Base-by-base conservation (phyloP, 1,140 invertebrate genomes). In the Drosophila oshimai region DNA sequence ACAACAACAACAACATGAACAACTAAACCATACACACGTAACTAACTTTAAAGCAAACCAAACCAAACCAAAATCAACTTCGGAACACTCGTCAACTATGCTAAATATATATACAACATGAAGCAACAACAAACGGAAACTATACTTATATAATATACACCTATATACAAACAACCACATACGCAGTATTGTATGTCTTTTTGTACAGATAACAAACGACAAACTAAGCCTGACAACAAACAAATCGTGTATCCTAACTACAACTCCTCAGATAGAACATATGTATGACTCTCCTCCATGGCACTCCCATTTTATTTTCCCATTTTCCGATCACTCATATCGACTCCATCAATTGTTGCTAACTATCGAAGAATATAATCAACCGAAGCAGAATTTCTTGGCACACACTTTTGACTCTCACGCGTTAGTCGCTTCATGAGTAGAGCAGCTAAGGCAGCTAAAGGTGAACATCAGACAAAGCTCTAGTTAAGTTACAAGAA, bases 181-280 rank as follows among this genome's bases (percentile, higher is more conserved):
- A 86, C 81, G 62, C 81, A 68, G 65, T 84, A 84, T 84, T 86
- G 79, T 86, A 84, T 84, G 80, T 86, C 73, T 78, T 69, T 81
- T 67, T 84, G 79, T 84, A 83, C 78, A 83, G 78, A 57, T 37
- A 70, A 42, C 64, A 69, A 67, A 57, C 51, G 36, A 70, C 44
- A 60, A 78, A 84, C 64, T 64, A 84, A 84, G 79, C 80, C 80
- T 84, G 79, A 79, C 70, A 74, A 74, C 78, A 74, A 78, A 73
- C 62, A 55, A 71, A 81, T 71, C 64, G 71, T 79, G 75, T 72
- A 79, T 86, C 71, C 80, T 84, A 46, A 72, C 53, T 57, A 71
- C 22, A 46, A 71, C 28, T 45, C 67, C 67, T 70, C 61, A 69
- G 33, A 55, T 69, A 12, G 28, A 54, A 29, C 36, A 24, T 44